These are phyloP conservation scores for Sinocyclocheilus maitianheensis DNA, from an alignment of 2,113 vertebrate genomes.

Conservation along the genomic window DNA sequence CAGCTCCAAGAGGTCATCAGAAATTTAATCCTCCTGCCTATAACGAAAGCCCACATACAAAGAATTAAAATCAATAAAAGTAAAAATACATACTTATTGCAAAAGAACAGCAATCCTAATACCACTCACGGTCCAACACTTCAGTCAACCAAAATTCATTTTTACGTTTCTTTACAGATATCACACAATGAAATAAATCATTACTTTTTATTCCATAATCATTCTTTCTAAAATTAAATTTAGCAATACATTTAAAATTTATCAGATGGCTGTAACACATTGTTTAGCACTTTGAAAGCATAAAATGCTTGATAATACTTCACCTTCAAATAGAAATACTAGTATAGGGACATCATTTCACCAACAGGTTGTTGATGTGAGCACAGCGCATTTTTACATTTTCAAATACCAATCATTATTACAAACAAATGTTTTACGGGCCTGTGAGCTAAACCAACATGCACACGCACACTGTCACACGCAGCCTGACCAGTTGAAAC, in stretches of 20 bases:
- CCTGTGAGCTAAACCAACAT: neutral
- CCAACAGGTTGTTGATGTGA: neutral
- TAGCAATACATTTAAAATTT: neutral
- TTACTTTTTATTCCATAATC: neutral
- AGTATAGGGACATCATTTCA: neutral
- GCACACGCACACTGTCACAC: neutral
- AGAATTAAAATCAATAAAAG: slow-evolving; percentile 17
- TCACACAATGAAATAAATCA: neutral
- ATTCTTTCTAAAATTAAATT: neutral
- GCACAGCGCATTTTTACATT: neutral
- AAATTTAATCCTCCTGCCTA: slow-evolving; percentile 49
- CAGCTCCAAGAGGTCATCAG: slow-evolving; percentile 1
- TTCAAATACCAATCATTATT: slow-evolving; percentile 10
- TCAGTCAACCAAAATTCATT: neutral
- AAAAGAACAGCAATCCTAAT: neutral
- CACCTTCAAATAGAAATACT: neutral
- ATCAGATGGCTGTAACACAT: neutral
- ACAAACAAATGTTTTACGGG: neutral
- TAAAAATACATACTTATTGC: neutral
- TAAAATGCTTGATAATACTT: neutral
- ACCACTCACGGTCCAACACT: neutral
- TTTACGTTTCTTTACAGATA: neutral
- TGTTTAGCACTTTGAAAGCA: neutral
- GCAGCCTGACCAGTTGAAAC: neutral
- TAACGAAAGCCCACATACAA: slow-evolving; percentile 31